These are phyloP conservation scores for Heliconius eleuchia DNA, from an alignment of 1,140 invertebrate species.

Conservation along the genomic window DNA sequence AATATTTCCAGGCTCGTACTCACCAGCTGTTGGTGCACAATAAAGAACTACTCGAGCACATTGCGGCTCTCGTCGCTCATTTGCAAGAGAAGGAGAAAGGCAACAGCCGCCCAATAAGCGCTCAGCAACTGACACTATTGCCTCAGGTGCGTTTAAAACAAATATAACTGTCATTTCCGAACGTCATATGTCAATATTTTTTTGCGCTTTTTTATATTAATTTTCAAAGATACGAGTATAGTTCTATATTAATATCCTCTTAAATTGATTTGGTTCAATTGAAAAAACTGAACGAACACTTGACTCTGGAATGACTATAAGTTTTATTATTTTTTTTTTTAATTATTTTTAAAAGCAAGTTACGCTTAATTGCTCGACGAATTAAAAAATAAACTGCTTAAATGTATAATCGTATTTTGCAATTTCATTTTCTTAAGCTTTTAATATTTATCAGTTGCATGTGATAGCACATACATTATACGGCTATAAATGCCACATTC, in stretches of 20 bases:
- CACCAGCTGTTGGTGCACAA: conserved; percentile 97
- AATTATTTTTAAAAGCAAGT: not conserved
- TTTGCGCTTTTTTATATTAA: not conserved
- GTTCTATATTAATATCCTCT: too few species aligned
- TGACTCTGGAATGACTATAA: not conserved
- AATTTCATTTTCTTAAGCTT: not conserved
- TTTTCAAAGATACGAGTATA: too few species aligned
- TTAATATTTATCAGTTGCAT: not conserved
- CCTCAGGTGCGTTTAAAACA: conserved; percentile 81
- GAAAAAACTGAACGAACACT: not conserved
- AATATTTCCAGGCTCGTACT: conserved; percentile 88
- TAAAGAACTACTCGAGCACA: conserved; percentile 96
- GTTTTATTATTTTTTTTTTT: too few species aligned
- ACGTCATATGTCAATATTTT: not conserved
- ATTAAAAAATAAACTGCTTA: not conserved
- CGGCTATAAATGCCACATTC: not conserved
- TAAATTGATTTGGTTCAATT: too few species aligned
- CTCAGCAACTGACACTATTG: conserved; percentile 83
- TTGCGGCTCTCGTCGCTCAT: conserved; percentile 92
- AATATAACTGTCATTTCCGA: not conserved
- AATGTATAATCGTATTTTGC: not conserved
- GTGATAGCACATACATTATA: not conserved
- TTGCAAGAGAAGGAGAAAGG: conserved; percentile 90
- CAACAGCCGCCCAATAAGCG: conserved; percentile 61
- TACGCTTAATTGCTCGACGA: not conserved